phyloP scores from a whole-genome alignment of 2,797 vertebrate genomes.

The Aeoliscus strigatus region DNA sequence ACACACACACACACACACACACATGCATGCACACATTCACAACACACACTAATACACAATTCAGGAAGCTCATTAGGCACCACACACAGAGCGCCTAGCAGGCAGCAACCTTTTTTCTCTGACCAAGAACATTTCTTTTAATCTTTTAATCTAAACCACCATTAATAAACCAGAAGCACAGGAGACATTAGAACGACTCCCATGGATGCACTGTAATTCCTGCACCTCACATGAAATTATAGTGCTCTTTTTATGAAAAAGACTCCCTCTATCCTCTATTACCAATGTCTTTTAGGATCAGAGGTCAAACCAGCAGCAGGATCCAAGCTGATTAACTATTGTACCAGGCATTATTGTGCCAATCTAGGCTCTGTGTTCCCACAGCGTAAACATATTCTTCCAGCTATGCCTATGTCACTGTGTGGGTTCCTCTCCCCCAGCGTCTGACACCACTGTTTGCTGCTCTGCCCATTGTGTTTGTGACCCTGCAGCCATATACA shows the following conservation, averaged over 20 bases:
- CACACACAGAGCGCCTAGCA: constrained; percentile 46
- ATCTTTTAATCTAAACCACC: constrained; percentile 58
- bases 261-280: constrained; percentile 28
- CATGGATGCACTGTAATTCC: constrained; percentile 40
- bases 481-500: constrained; percentile 52
- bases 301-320: constrained; percentile 50
- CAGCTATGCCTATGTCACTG: constrained; percentile 57
- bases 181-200: constrained; percentile 26
- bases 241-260: constrained; percentile 37
- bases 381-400: constrained; percentile 62
- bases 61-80: constrained; percentile 60
- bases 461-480: constrained; percentile 53
- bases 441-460: constrained; percentile 45
- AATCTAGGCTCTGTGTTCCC: constrained; percentile 33
- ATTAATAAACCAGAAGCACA: constrained; percentile 61
- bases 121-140: constrained; percentile 59
- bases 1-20: not conserved
- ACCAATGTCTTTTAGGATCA: constrained; percentile 48
- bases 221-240: constrained; percentile 31
- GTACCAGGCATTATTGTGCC: constrained; percentile 37
- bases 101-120: constrained; percentile 45
- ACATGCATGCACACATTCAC: not conserved
- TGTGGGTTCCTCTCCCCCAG: constrained; percentile 45
- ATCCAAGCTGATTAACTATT: constrained; percentile 53
- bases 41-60: too few species aligned